Percentiles rank a stretch among this genome's conserved stretches.
These are phyloP conservation scores for Vidua macroura DNA, from an alignment of 2,113 vertebrate genomes.

Conservation along the genomic window DNA sequence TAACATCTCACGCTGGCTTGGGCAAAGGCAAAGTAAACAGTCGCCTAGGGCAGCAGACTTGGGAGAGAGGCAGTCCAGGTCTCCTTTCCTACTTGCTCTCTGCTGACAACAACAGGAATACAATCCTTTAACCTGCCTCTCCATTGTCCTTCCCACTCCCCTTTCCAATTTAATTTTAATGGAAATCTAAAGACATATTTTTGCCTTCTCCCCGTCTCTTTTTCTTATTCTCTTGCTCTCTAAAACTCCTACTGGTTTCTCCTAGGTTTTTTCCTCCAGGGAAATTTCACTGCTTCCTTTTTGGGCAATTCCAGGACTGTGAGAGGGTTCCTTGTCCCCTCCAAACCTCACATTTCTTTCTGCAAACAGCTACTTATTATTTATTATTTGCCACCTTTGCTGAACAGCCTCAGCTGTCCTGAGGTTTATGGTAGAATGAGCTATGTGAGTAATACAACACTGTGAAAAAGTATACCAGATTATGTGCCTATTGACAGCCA, in stretches of 20 bases:
- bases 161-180: not conserved
- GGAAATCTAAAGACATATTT: not conserved
- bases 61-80: not conserved
- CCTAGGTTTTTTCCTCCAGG: not conserved
- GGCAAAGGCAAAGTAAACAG: constrained; percentile 42
- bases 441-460: not conserved
- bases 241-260: not conserved
- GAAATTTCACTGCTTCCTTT: not conserved
- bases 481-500: not conserved
- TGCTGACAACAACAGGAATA: not conserved
- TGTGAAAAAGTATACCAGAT: not conserved
- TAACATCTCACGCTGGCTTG: constrained; percentile 21
- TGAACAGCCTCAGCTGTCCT: not conserved
- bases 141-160: not conserved
- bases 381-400: not conserved
- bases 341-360: not conserved
- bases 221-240: not conserved
- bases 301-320: not conserved
- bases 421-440: not conserved
- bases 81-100: not conserved
- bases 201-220: not conserved
- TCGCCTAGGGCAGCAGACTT: not conserved
- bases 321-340: not conserved
- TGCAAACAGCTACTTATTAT: not conserved
- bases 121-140: not conserved